Conservation (phyloP, 2,888 invertebrate genomes). For the Coremacera marginata region DNA sequence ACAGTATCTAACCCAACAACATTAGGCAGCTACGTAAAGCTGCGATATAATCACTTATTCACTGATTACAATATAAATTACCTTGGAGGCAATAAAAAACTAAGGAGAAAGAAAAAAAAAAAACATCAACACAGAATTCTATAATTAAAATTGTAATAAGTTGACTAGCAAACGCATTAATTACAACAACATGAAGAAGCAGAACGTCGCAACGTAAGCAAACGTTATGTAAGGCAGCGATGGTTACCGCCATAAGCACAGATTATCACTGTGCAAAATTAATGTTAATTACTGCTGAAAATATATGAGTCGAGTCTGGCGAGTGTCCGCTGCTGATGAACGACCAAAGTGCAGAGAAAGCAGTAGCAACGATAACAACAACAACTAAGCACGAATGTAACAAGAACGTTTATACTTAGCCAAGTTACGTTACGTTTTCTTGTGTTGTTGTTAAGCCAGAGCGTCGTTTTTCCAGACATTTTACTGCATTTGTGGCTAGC, state of each 20-base stretch:
- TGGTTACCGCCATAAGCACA: conserved; percentile 17
- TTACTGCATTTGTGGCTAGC: conserved; percentile 13
- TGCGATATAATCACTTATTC: too few relatives aligned
- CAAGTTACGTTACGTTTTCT: too few relatives aligned
- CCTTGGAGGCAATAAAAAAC: too few relatives aligned
- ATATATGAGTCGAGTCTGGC: conserved; percentile 36
- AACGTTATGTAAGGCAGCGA: conserved; percentile 10
- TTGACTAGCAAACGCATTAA: background rate
- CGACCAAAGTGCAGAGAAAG: background rate
- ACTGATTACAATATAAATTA: too few relatives aligned
- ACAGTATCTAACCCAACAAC: too few relatives aligned
- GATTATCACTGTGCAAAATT: conserved; percentile 45
- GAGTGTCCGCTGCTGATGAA: background rate
- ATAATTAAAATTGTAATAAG: conserved; percentile 1
- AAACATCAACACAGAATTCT: background rate
- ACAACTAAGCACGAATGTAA: too few relatives aligned
- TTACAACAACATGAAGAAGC: background rate
- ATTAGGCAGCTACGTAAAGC: too few relatives aligned
- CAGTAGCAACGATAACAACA: too few relatives aligned
- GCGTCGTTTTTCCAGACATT: conserved; percentile 22
- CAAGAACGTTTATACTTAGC: too few relatives aligned
- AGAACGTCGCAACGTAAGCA: background rate
- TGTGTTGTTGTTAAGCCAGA: background rate
- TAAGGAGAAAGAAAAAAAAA: too few relatives aligned
- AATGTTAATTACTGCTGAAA: conserved; percentile 45